phyloP scores from a whole-genome alignment of 1,140 invertebrate species.

The Drosophila sproati region DNA sequence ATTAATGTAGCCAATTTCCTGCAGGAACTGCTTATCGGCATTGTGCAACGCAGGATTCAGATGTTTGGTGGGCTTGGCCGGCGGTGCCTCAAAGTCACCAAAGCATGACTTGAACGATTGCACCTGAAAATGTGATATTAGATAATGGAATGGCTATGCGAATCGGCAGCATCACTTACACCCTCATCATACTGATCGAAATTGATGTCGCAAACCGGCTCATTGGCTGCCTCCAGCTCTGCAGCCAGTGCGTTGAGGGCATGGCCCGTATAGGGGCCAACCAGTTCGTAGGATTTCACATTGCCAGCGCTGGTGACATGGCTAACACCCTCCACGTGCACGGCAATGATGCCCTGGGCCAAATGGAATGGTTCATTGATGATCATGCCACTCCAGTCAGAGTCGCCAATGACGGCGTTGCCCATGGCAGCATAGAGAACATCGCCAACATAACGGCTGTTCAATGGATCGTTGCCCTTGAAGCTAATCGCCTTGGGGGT shows the following conservation, averaged over 20 bases:
- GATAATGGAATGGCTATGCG: neutral
- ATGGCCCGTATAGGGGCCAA: conserved; percentile 52
- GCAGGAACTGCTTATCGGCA: conserved; percentile 88
- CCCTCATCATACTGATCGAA: conserved; percentile 88
- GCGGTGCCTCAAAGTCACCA: conserved; percentile 85
- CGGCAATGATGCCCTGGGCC: conserved; percentile 90
- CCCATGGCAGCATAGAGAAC: conserved; percentile 90
- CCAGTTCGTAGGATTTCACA: conserved; percentile 66
- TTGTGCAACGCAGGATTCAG: conserved; percentile 87
- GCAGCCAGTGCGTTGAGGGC: conserved; percentile 61
- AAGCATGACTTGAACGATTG: conserved; percentile 85
- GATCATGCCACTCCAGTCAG: conserved; percentile 89
- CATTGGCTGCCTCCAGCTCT: conserved; percentile 66
- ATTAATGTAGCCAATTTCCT: conserved; percentile 88
- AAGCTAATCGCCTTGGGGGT: conserved; percentile 89
- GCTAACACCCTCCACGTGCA: conserved; percentile 90
- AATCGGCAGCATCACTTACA: conserved; percentile 83
- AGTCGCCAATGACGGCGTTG: conserved; percentile 87
- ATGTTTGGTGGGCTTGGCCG: conserved; percentile 85
- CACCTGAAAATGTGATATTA: conserved; percentile 34
- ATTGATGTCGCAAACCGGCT: conserved; percentile 86
- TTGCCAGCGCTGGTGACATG: conserved; percentile 85
- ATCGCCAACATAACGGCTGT: conserved; percentile 89
- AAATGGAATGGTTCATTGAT: conserved; percentile 90
- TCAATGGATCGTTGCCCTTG: conserved; percentile 86